Percentiles rank a stretch among this genome's conserved stretches.
These are phyloP conservation scores for Hyaena hyaena DNA, from an alignment of 2,113 vertebrate genomes.

Conservation along the genomic window DNA sequence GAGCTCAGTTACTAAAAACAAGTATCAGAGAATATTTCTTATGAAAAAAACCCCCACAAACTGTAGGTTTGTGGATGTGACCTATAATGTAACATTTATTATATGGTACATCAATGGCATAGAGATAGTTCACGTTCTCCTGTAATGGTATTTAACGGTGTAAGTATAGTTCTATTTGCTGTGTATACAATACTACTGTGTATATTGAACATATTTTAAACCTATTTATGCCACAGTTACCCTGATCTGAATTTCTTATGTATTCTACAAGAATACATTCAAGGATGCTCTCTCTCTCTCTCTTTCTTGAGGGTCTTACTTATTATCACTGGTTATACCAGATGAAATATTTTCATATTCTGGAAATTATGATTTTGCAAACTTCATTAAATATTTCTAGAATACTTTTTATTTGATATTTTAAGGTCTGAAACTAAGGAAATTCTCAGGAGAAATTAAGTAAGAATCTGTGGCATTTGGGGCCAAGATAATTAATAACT, in stretches of 20 bases:
- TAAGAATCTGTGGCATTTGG: background rate
- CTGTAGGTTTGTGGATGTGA: background rate
- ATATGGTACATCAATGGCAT: background rate
- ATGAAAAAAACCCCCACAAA: background rate
- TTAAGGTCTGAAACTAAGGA: background rate
- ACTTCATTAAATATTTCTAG: background rate
- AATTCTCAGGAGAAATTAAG: background rate
- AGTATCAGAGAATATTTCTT: background rate
- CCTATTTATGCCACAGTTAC: background rate
- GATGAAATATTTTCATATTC: background rate
- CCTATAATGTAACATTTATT: background rate
- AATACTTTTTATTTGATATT: background rate
- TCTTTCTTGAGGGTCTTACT: background rate
- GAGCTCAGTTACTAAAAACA: background rate
- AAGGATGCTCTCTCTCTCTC: background rate
- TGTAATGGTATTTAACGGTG: background rate
- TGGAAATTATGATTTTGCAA: background rate
- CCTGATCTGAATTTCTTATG: background rate
- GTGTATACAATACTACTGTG: background rate
- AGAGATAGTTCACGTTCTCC: background rate
- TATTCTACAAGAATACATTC: background rate
- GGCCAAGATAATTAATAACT: background rate
- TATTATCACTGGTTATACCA: background rate
- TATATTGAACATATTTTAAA: background rate
- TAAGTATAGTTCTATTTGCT: background rate